phyloP scores from a whole-genome alignment of 2,797 vertebrate species.

The Esox lucius region DNA sequence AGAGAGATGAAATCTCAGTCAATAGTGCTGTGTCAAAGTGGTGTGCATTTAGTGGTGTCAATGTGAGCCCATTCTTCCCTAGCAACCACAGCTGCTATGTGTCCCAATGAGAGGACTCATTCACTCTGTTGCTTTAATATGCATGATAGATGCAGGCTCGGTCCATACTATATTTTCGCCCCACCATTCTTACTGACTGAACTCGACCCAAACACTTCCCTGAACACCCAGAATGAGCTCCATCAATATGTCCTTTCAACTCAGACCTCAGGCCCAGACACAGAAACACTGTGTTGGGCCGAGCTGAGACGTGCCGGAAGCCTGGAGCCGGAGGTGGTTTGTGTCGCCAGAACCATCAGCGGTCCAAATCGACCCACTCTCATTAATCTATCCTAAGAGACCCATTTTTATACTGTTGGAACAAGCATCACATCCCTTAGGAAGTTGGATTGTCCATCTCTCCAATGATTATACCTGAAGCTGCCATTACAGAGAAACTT shows the following conservation, averaged over 20 bases:
- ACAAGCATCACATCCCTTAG: neutral
- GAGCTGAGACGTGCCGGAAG: slow-evolving; percentile 44
- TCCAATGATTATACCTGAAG: neutral
- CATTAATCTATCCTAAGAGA: slow-evolving; percentile 43
- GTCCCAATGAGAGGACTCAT: slow-evolving; percentile 59
- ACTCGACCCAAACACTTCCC: slow-evolving; percentile 49
- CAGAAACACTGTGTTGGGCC: slow-evolving; percentile 51
- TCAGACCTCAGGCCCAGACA: slow-evolving; percentile 35
- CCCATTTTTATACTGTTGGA: neutral
- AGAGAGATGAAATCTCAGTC: slow-evolving; percentile 2
- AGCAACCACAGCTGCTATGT: slow-evolving; percentile 62
- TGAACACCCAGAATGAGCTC: slow-evolving; percentile 33
- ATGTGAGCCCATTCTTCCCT: slow-evolving; percentile 39
- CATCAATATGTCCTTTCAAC: slow-evolving; percentile 69
- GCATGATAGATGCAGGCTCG: slow-evolving; percentile 40
- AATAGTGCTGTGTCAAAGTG: slow-evolving; percentile 3
- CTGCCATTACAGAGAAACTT: neutral
- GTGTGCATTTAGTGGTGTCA: slow-evolving; percentile 48
- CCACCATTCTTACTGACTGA: slow-evolving; percentile 50
- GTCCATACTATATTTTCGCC: slow-evolving; percentile 46
- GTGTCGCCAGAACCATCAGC: slow-evolving; percentile 50
- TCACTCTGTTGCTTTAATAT: slow-evolving; percentile 64
- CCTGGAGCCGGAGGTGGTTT: slow-evolving; percentile 43
- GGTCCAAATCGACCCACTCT: slow-evolving; percentile 54
- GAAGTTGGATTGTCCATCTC: neutral